Base-by-base conservation (phyloP, 92 coral and sea anemone genomes). In the Porites cylindrica region DNA sequence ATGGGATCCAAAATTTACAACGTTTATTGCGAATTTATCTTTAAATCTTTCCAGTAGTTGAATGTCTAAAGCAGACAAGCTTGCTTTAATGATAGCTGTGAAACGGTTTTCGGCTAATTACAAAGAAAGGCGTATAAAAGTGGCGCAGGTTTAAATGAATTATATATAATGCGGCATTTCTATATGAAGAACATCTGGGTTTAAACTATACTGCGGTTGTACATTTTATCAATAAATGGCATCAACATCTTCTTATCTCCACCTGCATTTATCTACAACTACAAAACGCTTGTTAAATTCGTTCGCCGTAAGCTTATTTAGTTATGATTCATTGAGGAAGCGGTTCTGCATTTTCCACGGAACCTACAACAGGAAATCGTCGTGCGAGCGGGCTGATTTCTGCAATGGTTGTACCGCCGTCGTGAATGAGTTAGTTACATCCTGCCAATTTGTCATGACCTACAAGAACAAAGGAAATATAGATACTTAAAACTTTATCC, bases 131-230 rank as follows among this genome's bases (percentile, higher is more conserved):
- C 13, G 0, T 66, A 18, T 50, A 67, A 9, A 8, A 21, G 21
- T 29, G 76, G 32, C 85, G 76, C 18, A 81, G 70, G 54, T 67
- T 26, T 18, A 38, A 38, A 38, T 80, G 29, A 80, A 80, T 80
- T 21, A 80, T 80, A 24, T 13, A 80, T 29, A 52, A 62, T 1
- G 43, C 10, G 71, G 72, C 54, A 10, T 18, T 2, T 9, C 4
- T 21, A n/a, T 14, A 4, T 53, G 43, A 51, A 13, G 54, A 80
- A 58, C 64, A 69, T 69, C 76, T 80, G 82, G 69, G 26, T 51
- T 47, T 70, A 38, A 32, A 43, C 21, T n/a, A 7, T 10, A 16
- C 7, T 80, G 61, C 23, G 9, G 67, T 24, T 6, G 52, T 6
- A 14, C 2, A 10, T 51, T 21, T 79, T 81, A 23, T 52, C 23